Evolutionary conservation across 2,113 vertebrate species (phyloP).

Genomic region (Albula glossodonta): DNA sequence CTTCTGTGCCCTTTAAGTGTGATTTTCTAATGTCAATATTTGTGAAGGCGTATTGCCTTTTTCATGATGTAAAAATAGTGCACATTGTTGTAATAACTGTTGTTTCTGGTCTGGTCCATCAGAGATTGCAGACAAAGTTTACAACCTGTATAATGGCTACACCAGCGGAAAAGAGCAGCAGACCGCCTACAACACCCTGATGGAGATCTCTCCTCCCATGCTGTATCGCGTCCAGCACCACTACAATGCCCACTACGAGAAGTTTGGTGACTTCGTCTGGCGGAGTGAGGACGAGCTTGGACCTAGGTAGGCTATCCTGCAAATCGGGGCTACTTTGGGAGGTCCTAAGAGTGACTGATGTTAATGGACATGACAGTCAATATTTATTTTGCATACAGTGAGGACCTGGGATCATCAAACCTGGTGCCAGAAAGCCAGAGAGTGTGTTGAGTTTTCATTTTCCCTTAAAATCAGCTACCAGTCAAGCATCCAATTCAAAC

Average conservation of each 20-base stretch:
- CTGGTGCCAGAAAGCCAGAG: no score
- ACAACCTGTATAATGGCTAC: slow-evolving; percentile 97
- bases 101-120: slow-evolving; percentile 34
- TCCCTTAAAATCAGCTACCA: no score
- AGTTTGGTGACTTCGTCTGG: slow-evolving; percentile 98
- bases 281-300: slow-evolving; percentile 96
- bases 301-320: slow-evolving; percentile 79
- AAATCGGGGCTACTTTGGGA: no score
- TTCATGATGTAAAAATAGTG: no score
- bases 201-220: slow-evolving; percentile 91
- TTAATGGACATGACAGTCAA: no score
- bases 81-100: background rate
- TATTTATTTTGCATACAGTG: no score
- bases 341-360: no score
- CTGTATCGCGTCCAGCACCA: slow-evolving; percentile 93
- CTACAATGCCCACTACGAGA: slow-evolving; percentile 97
- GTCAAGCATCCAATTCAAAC: no score
- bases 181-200: slow-evolving; percentile 93
- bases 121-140: slow-evolving; percentile 97
- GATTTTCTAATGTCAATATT: background rate
- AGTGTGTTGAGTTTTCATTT: no score
- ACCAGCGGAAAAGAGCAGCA: slow-evolving; percentile 99
- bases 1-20: background rate
- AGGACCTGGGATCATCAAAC: no score
- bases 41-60: no score